Evolutionary conservation across 2,113 vertebrate species (phyloP).

Genomic region (Panurus biarmicus): DNA sequence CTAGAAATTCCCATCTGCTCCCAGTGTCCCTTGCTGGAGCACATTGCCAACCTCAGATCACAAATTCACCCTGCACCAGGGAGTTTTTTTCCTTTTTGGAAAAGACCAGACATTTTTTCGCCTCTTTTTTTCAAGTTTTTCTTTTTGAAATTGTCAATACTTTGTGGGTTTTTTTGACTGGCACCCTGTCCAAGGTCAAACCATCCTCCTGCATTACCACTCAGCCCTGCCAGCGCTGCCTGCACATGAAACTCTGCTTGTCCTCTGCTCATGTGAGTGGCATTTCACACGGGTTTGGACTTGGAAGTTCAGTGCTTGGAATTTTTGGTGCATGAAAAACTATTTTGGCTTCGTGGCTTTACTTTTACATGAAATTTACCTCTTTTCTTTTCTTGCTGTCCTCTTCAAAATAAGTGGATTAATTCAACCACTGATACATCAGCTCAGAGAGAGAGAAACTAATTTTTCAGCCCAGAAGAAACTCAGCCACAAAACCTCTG

Average conservation of each 20-base stretch:
- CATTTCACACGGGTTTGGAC: background rate
- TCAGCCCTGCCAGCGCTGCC: background rate
- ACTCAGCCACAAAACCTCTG: background rate
- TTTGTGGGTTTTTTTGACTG: background rate
- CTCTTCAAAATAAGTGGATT: background rate
- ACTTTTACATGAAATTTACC: background rate
- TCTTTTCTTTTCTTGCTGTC: background rate
- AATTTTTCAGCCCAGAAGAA: background rate
- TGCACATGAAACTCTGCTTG: background rate
- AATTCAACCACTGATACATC: background rate
- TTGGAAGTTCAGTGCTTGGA: background rate
- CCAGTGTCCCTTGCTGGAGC: background rate
- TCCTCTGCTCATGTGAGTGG: background rate
- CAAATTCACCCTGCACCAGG: background rate
- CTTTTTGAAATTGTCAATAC: background rate
- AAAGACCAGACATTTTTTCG: background rate
- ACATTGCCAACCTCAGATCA: background rate
- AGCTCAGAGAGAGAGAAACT: background rate
- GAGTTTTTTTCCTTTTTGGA: accelerated
- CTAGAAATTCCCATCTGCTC: background rate
- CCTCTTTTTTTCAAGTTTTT: background rate
- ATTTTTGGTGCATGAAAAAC: background rate
- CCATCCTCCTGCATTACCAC: background rate
- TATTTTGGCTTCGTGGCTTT: background rate
- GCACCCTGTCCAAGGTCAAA: background rate